Conservation (phyloP, 2,888 invertebrate species). For the Limnephilus auricula region DNA sequence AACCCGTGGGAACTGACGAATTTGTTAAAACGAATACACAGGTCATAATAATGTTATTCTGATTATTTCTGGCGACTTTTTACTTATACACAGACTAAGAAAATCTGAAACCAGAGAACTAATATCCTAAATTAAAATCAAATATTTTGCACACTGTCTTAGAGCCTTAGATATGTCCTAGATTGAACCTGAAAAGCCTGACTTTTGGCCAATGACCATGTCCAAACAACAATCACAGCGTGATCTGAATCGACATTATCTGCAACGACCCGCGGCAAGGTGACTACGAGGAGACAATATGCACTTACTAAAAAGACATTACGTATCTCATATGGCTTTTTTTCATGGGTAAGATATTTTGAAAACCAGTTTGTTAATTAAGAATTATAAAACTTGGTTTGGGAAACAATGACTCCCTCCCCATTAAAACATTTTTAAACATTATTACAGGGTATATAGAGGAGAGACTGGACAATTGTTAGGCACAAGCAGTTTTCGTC, state of each 20-base stretch:
- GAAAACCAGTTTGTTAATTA: background rate
- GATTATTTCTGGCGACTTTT: too few species aligned
- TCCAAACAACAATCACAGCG: background rate
- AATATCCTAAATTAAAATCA: background rate
- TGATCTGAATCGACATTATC: background rate
- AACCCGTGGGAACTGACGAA: too few species aligned
- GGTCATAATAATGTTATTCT: too few species aligned
- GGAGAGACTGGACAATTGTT: background rate
- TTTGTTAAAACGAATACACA: too few species aligned
- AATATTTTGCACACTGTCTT: background rate
- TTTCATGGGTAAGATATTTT: background rate
- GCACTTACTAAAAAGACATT: background rate
- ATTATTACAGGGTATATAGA: background rate
- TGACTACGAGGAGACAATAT: background rate
- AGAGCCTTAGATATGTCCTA: background rate
- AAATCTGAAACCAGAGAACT: too few species aligned
- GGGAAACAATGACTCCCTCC: background rate
- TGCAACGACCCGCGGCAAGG: background rate
- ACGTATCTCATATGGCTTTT: background rate
- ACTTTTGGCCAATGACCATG: background rate
- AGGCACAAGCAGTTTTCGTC: conserved; percentile 60
- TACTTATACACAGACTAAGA: too few species aligned
- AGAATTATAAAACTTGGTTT: background rate
- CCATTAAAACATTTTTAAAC: background rate
- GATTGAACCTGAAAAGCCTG: background rate